Evolutionary conservation across 2,113 vertebrate species (phyloP).

Genomic region (Copsychus sechellarum): DNA sequence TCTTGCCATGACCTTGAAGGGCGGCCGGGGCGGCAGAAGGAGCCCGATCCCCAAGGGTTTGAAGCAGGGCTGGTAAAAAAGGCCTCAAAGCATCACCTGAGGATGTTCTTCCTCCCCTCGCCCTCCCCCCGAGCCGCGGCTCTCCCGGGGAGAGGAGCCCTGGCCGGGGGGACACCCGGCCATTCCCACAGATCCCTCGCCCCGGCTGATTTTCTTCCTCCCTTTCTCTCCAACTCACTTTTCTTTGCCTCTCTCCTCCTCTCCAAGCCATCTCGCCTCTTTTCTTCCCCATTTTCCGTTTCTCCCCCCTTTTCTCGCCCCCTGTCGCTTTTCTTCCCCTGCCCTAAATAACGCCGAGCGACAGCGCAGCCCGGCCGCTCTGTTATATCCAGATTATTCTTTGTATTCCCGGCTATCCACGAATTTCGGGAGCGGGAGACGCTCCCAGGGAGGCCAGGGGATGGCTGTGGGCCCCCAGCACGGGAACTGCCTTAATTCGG

Average conservation of each 20-base stretch:
- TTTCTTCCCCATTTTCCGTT: background rate
- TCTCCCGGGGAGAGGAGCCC: background rate
- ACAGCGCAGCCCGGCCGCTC: background rate
- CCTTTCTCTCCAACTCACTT: background rate
- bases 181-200: background rate
- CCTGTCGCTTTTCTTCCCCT: accelerated
- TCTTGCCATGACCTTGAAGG: slow-evolving; percentile 56
- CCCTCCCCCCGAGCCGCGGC: background rate
- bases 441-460: background rate
- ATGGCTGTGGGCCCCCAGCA: background rate
- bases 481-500: accelerated
- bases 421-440: background rate
- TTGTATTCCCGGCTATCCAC: background rate
- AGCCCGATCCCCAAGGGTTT: background rate
- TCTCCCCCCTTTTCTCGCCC: background rate
- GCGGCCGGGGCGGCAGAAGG: background rate
- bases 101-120: background rate
- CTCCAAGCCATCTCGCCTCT: background rate
- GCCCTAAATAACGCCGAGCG: background rate
- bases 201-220: background rate
- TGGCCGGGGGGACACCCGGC: background rate
- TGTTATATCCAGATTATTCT: accelerated
- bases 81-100: slow-evolving; percentile 48
- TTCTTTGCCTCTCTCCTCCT: background rate
- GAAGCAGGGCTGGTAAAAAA: background rate